Percentiles rank a stretch among this genome's conserved stretches.
Conservation (phyloP, 2,888 invertebrate species). For the Sthenelais limicola region DNA sequence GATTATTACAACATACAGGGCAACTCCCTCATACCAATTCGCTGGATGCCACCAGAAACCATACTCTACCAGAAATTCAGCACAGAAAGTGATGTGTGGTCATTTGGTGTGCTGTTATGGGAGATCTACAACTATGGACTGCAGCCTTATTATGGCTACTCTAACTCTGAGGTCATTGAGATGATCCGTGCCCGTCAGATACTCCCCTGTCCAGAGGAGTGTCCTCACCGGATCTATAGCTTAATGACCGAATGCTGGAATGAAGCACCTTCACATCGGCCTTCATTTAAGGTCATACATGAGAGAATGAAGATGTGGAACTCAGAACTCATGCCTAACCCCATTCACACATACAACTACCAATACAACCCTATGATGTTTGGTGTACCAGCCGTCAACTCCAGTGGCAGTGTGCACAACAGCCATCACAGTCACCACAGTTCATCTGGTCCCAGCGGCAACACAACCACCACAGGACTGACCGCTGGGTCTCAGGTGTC, state of each 20-base stretch:
- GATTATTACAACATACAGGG: conserved; percentile 96
- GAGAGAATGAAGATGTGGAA: conserved; percentile 84
- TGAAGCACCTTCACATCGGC: conserved; percentile 91
- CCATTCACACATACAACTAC: conserved; percentile 54
- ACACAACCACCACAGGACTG: conserved; percentile 43
- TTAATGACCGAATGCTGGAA: conserved; percentile 99
- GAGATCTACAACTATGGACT: conserved; percentile 98
- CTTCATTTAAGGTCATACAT: conserved; percentile 93
- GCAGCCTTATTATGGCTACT: conserved; percentile 95
- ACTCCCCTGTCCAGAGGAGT: conserved; percentile 91
- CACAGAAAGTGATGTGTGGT: conserved; percentile 98
- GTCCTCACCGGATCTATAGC: conserved; percentile 92
- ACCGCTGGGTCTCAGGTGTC: conserved; percentile 26
- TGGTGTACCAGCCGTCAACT: conserved; percentile 23
- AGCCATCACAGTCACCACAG: conserved; percentile 50
- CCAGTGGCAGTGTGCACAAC: conserved; percentile 33
- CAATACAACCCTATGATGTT: conserved; percentile 56
- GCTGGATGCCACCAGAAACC: conserved; percentile 99
- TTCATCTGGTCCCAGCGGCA: conserved; percentile 46
- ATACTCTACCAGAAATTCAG: conserved; percentile 98
- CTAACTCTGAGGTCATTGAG: conserved; percentile 97
- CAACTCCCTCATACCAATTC: conserved; percentile 90
- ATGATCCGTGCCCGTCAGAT: conserved; percentile 96
- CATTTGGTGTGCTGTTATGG: conserved; percentile 98
- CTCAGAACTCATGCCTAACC: conserved; percentile 62